phyloP scores from a whole-genome alignment of 37 sponge, comb jelly and placozoan genomes.

The Halisarca cf. caerulea region DNA sequence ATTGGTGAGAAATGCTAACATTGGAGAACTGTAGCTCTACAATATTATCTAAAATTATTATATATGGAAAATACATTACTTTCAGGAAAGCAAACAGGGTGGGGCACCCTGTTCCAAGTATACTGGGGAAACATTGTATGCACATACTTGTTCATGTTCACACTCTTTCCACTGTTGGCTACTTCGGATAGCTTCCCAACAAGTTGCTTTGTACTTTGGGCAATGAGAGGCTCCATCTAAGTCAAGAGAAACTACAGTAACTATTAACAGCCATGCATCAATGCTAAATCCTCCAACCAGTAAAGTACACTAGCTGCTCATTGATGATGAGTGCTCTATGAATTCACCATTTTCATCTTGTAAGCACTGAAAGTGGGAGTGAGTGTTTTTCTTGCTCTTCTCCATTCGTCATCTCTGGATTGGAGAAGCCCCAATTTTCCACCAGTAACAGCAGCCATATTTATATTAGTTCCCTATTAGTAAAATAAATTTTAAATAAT shows the following conservation, averaged over 20 bases:
- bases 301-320: too few relatives aligned
- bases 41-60: too few relatives aligned
- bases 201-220: constrained; percentile 32
- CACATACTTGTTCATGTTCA: constrained; percentile 53
- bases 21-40: too few relatives aligned
- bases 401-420: constrained; percentile 52
- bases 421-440: constrained; percentile 61
- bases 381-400: constrained; percentile 43
- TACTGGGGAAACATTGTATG: too few relatives aligned
- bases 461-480: too few relatives aligned
- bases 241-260: background rate
- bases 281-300: background rate
- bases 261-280: background rate
- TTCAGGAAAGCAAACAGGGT: too few relatives aligned
- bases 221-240: constrained; percentile 71
- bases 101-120: too few relatives aligned
- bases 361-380: constrained; percentile 63
- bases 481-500: too few relatives aligned
- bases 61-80: too few relatives aligned
- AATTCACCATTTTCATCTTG: constrained; percentile 64
- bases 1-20: too few relatives aligned
- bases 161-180: constrained; percentile 37
- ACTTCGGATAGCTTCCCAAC: constrained; percentile 23
- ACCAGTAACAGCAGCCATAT: too few relatives aligned
- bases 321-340: background rate